phyloP scores from a whole-genome alignment of 2,888 invertebrate species.

The Tachina lurida region DNA sequence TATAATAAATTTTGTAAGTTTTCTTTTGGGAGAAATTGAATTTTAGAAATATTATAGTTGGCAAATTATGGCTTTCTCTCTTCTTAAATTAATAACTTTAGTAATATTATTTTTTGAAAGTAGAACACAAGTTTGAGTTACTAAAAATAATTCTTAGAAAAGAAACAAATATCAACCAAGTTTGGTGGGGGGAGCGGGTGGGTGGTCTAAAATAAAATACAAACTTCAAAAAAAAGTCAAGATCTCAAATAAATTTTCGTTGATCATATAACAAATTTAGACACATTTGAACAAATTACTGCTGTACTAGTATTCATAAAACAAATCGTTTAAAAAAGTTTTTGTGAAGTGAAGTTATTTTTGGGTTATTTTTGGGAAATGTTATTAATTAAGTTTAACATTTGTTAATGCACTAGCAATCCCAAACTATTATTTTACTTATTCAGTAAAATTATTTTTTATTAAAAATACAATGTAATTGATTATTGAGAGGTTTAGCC shows the following conservation, averaged over 20 bases:
- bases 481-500: too few species aligned
- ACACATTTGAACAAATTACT: too few species aligned
- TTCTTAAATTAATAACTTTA: constrained; percentile 13
- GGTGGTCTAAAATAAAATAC: neutral
- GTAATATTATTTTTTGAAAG: constrained; percentile 11
- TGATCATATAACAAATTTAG: neutral
- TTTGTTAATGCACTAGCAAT: too few species aligned
- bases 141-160: neutral
- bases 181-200: too few species aligned
- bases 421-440: too few species aligned
- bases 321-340: too few species aligned
- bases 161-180: neutral
- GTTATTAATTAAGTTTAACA: too few species aligned
- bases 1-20: constrained; percentile 32
- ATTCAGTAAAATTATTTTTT: too few species aligned
- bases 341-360: too few species aligned
- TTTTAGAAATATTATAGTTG: constrained; percentile 22
- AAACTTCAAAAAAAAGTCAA: neutral
- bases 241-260: neutral
- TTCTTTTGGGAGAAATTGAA: constrained; percentile 30
- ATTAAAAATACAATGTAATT: too few species aligned
- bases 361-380: too few species aligned
- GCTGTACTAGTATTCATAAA: too few species aligned
- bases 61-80: constrained; percentile 8
- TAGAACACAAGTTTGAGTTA: constrained; percentile 10